Percentiles rank a stretch among this genome's conserved stretches.
phyloP scores from a whole-genome alignment of 1,140 invertebrate genomes.

The Rhizoglyphus robini region DNA sequence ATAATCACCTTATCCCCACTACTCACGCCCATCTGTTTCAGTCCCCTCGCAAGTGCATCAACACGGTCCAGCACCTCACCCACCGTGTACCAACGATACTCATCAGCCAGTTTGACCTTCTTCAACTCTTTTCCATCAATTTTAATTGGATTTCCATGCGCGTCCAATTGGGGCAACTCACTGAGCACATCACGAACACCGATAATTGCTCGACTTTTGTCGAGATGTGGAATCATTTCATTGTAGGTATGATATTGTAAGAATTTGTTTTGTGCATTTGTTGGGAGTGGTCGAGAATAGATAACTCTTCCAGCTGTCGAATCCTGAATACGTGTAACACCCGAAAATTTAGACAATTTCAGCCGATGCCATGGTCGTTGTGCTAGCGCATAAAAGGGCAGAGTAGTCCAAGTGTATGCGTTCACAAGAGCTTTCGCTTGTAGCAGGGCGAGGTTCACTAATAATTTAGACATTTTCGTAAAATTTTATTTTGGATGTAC shows the following conservation, averaged over 20 bases:
- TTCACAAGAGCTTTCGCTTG: conserved; percentile 2
- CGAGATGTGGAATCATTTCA: not conserved
- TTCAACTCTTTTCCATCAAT: not conserved
- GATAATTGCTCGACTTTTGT: not conserved
- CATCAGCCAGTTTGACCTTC: not conserved
- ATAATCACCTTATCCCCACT: conserved; percentile 33
- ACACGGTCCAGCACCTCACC: conserved; percentile 59
- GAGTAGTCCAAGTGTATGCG: conserved; percentile 39
- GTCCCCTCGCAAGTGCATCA: conserved; percentile 46
- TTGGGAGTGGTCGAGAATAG: not conserved
- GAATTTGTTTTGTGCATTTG: not conserved
- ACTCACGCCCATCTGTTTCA: conserved; percentile 30
- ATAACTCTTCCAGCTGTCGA: not conserved
- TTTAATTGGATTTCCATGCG: not conserved
- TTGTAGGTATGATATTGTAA: conserved; percentile 34
- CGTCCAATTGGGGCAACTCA: not conserved
- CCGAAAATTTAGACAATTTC: not conserved
- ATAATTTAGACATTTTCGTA: conserved; percentile 7
- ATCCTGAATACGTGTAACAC: not conserved
- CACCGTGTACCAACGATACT: conserved; percentile 77
- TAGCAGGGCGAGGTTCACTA: not conserved
- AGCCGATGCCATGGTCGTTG: conserved; percentile 64
- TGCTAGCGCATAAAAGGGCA: conserved; percentile 69
- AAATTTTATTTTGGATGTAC: not conserved
- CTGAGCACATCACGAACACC: conserved; percentile 5